Percentiles rank a stretch among this genome's conserved stretches.
Conservation (phyloP, 1,140 invertebrate species). For the Papilio polyxenes region DNA sequence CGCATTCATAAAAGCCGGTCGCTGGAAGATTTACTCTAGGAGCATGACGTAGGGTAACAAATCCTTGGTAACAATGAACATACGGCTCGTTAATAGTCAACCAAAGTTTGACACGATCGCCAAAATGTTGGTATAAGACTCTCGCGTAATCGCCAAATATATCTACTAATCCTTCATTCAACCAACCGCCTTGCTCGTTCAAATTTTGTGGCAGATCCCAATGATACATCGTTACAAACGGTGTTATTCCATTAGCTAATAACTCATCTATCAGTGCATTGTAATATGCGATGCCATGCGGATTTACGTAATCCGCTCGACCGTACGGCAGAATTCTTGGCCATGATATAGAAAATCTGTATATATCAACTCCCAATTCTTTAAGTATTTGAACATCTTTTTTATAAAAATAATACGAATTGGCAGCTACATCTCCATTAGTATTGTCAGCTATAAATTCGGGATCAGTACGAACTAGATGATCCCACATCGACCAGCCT, state of each 20-base stretch:
- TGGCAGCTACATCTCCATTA: constrained; percentile 73
- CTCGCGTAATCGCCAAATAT: constrained; percentile 83
- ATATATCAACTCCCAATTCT: constrained; percentile 78
- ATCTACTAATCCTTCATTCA: constrained; percentile 82
- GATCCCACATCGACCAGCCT: constrained; percentile 82
- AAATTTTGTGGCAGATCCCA: constrained; percentile 84
- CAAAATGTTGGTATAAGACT: constrained; percentile 81
- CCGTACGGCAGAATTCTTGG: constrained; percentile 83
- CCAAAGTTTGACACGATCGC: constrained; percentile 84
- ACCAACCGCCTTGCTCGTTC: constrained; percentile 83
- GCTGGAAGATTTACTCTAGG: constrained; percentile 42
- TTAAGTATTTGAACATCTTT: constrained; percentile 75
- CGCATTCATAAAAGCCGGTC: constrained; percentile 44
- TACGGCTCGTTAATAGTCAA: constrained; percentile 86
- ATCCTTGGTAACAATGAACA: constrained; percentile 40
- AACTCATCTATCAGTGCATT: constrained; percentile 82
- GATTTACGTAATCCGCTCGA: constrained; percentile 79
- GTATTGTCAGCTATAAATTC: constrained; percentile 77
- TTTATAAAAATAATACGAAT: constrained; percentile 69
- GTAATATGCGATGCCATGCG: constrained; percentile 83
- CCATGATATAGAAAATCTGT: constrained; percentile 86
- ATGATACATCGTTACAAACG: constrained; percentile 84
- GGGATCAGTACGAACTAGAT: constrained; percentile 72
- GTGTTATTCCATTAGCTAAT: constrained; percentile 71
- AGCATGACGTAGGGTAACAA: constrained; percentile 30